Conservation (phyloP, 2,797 vertebrate species). For the Odontamblyopus lacepedii region DNA sequence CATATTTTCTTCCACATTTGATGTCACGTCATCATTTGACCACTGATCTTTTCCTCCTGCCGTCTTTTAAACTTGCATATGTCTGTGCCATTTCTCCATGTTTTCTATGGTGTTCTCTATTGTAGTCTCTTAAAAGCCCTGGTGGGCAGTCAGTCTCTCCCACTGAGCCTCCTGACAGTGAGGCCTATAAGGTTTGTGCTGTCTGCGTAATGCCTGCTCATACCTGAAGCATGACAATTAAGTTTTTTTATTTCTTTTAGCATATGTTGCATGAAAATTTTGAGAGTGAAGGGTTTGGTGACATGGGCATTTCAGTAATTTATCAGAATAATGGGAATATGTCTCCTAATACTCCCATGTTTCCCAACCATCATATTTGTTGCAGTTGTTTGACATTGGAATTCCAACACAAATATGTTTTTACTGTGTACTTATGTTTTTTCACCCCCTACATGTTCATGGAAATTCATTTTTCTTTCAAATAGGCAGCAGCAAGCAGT, state of each 20-base stretch:
- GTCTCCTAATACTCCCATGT: not conserved
- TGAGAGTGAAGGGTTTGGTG: not conserved
- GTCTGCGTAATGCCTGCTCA: conserved; percentile 67
- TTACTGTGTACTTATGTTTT: not conserved
- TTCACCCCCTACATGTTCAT: not conserved
- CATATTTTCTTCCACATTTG: conserved; percentile 1
- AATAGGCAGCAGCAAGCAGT: conserved; percentile 57
- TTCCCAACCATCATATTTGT: not conserved
- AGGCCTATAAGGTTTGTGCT: conserved; percentile 88
- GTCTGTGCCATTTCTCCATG: conserved; percentile 22
- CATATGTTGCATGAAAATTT: not conserved
- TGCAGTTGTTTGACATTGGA: not conserved
- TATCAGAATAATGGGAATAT: not conserved
- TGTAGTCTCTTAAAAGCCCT: conserved; percentile 90
- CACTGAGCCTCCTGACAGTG: conserved; percentile 84
- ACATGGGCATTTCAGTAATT: not conserved
- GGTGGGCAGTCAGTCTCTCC: conserved; percentile 85
- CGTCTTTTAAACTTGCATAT: conserved; percentile 3
- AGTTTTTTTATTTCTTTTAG: not conserved
- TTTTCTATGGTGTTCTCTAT: conserved; percentile 47
- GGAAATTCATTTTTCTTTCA: conserved; percentile 6
- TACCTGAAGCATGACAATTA: conserved; percentile 6
- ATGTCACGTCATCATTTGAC: not conserved
- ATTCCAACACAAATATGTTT: conserved; percentile 16
- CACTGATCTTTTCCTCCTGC: not conserved